These are phyloP conservation scores for Rhineura floridana DNA, from an alignment of 2,113 vertebrate genomes.

Conservation along the genomic window DNA sequence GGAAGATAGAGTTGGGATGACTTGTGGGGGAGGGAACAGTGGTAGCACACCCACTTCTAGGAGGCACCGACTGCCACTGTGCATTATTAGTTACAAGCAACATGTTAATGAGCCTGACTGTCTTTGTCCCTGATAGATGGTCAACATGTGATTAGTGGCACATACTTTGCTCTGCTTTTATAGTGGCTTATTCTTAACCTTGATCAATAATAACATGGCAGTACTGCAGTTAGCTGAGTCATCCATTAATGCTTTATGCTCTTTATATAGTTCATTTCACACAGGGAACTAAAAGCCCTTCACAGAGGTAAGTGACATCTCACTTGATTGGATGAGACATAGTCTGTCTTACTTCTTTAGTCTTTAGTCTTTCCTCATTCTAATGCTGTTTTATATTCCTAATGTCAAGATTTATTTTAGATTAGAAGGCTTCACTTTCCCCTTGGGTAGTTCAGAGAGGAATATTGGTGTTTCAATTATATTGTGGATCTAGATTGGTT, in stretches of 20 bases:
- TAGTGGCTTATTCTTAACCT: not conserved
- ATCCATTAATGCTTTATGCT: slow-evolving; percentile 10
- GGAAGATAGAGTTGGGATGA: no score
- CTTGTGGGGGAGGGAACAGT: not conserved
- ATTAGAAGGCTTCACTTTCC: not conserved
- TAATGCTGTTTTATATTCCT: not conserved
- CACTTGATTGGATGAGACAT: slow-evolving; percentile 12
- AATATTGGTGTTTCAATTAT: not conserved
- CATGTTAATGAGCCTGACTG: not conserved
- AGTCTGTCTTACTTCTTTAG: not conserved
- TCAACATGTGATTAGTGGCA: not conserved
- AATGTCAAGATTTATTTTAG: not conserved
- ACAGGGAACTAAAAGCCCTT: slow-evolving; percentile 3
- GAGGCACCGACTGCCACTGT: not conserved
- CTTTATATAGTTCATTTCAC: not conserved
- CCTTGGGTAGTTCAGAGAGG: not conserved
- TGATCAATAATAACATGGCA: not conserved
- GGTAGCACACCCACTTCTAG: not conserved
- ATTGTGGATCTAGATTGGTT: not conserved
- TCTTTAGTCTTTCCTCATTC: not conserved
- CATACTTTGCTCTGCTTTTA: not conserved
- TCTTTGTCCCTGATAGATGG: not conserved
- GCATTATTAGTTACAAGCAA: not conserved
- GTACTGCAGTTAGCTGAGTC: slow-evolving; percentile 14
- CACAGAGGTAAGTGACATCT: not conserved